Conservation (phyloP, 2,797 vertebrate genomes). For the Megalops cyprinoides region DNA sequence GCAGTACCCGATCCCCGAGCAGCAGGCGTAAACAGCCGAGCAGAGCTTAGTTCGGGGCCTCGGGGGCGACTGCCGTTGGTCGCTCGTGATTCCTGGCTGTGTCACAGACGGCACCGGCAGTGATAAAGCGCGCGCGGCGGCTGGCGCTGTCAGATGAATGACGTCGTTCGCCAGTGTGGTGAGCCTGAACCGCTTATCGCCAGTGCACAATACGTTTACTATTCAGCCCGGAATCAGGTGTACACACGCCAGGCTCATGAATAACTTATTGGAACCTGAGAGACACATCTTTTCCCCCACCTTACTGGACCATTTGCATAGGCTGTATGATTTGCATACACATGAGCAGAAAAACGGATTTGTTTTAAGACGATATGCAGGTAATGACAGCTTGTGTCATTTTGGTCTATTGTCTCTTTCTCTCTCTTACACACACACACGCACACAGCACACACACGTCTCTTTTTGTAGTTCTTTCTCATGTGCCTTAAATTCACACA, state of each 20-base stretch:
- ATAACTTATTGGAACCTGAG: constrained; percentile 35
- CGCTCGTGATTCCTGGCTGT: background rate
- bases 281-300: constrained; percentile 12
- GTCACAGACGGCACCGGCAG: background rate
- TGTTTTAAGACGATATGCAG: constrained; percentile 48
- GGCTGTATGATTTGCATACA: constrained; percentile 79
- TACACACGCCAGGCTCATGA: constrained; percentile 10
- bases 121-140: background rate
- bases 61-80: background rate
- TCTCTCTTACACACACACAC: constrained; percentile 35
- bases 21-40: constrained; percentile 64
- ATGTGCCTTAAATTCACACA: constrained; percentile 50
- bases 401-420: constrained; percentile 47
- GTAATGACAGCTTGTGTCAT: constrained; percentile 55
- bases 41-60: background rate
- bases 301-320: constrained; percentile 69
- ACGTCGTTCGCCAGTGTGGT: constrained; percentile 42
- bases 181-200: constrained; percentile 35
- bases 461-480: constrained; percentile 48
- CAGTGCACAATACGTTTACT: constrained; percentile 14
- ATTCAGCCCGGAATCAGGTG: constrained; percentile 24
- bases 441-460: constrained; percentile 10
- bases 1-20: constrained; percentile 62
- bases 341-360: constrained; percentile 74
- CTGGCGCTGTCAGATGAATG: constrained; percentile 54